Conservation (phyloP, 2,888 invertebrate species). For the Lucinisca nassula region DNA sequence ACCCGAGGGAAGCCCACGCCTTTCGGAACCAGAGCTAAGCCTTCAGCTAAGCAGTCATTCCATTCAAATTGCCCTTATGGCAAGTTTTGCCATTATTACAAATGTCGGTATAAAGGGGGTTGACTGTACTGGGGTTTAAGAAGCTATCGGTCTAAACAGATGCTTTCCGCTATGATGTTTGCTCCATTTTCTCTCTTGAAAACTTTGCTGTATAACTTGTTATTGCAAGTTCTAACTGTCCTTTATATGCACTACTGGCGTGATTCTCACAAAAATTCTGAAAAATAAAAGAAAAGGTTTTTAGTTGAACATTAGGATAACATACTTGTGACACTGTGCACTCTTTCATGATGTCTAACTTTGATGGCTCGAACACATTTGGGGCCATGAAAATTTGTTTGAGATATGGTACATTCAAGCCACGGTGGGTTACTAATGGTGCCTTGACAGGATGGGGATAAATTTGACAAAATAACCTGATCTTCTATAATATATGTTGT, state of each 20-base stretch:
- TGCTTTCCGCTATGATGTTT: not conserved
- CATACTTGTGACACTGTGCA: not conserved
- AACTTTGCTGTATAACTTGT: not conserved
- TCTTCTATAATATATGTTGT: too few species aligned
- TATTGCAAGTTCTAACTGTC: not conserved
- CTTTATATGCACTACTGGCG: not conserved
- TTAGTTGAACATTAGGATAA: not conserved
- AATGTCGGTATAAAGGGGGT: too few species aligned
- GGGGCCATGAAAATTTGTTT: not conserved
- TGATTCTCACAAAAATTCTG: not conserved
- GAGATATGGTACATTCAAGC: not conserved
- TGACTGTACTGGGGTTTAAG: too few species aligned
- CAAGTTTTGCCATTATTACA: too few species aligned
- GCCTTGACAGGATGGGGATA: not conserved
- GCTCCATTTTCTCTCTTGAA: not conserved
- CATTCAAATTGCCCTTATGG: too few species aligned
- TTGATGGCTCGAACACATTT: not conserved
- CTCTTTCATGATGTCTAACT: not conserved
- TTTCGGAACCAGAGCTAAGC: too few species aligned
- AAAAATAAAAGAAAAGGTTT: not conserved
- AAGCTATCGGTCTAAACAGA: too few species aligned
- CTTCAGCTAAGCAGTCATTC: too few species aligned
- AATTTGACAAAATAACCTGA: not conserved
- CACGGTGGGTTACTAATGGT: not conserved
- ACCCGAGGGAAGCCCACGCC: too few species aligned